A percentile compares a stretch with the other conserved stretches of the same genome.
Evolutionary conservation across 1,140 invertebrate species (phyloP).

Genomic region (Lerema accius): DNA sequence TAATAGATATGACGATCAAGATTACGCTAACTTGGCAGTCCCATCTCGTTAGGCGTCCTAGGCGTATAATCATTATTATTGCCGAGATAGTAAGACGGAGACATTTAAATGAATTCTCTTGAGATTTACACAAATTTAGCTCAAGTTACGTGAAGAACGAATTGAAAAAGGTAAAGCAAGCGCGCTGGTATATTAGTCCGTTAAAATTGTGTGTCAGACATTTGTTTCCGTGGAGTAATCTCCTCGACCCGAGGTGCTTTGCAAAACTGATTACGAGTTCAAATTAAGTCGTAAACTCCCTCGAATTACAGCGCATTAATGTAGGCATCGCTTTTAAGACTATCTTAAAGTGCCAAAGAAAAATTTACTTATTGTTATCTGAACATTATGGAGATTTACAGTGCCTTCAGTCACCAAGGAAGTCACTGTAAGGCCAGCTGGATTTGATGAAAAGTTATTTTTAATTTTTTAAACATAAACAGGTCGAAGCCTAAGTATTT

Average conservation of each 20-base stretch:
- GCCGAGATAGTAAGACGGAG: background rate
- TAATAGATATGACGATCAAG: too few species aligned
- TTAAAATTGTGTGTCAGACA: constrained; percentile 51
- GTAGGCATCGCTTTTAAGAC: constrained; percentile 42
- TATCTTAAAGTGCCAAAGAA: constrained; percentile 32
- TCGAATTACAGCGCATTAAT: constrained; percentile 68
- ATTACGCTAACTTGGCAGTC: too few species aligned
- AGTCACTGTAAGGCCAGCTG: background rate
- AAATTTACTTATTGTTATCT: constrained; percentile 35
- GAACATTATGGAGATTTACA: constrained; percentile 1
- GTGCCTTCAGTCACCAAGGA: too few species aligned
- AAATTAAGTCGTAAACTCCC: constrained; percentile 78
- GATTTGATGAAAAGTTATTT: too few species aligned
- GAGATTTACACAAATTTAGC: constrained; percentile 45
- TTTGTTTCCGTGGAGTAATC: constrained; percentile 70
- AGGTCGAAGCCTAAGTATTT: too few species aligned
- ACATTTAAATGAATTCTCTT: constrained; percentile 32
- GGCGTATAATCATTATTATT: background rate
- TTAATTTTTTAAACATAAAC: too few species aligned
- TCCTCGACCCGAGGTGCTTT: constrained; percentile 61
- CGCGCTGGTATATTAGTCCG: constrained; percentile 53
- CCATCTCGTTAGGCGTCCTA: too few species aligned
- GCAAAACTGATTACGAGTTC: constrained; percentile 75
- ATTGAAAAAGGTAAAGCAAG: constrained; percentile 54
- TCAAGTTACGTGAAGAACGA: constrained; percentile 44